Percentiles rank a stretch among this genome's conserved stretches.
phyloP scores from a whole-genome alignment of 2,888 invertebrate genomes.

The Nephrocerus scutellatus region DNA sequence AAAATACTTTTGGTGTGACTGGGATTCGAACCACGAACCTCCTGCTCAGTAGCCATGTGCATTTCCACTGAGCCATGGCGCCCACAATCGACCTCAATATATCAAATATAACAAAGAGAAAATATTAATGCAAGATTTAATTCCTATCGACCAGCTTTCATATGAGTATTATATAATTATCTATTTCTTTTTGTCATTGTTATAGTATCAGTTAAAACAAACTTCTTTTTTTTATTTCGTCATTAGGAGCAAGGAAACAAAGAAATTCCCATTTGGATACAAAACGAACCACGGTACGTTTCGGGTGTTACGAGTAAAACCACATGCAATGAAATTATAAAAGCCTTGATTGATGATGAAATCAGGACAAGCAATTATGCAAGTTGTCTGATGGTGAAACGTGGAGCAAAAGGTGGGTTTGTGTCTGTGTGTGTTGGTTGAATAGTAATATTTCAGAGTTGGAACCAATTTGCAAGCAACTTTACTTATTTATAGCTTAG shows the following conservation, averaged over 20 bases:
- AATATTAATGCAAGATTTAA: no score
- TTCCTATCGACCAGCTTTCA: no score
- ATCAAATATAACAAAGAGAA: no score
- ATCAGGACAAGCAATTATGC: no score
- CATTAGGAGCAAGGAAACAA: conserved; percentile 36
- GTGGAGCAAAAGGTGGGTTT: conserved; percentile 15
- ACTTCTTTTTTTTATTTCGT: conserved; percentile 4
- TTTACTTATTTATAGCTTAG: no score
- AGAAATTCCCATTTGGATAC: conserved; percentile 45
- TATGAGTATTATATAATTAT: not conserved
- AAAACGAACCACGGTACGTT: conserved; percentile 40
- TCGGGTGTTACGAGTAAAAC: conserved; percentile 44
- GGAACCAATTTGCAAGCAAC: not conserved
- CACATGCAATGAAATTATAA: conserved; percentile 46
- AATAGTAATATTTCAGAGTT: conserved; percentile 1
- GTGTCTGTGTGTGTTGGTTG: conserved; percentile 9
- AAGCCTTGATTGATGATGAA: conserved; percentile 46
- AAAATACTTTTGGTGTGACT: no score
- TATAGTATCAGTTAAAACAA: not conserved
- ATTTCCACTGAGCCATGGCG: no score
- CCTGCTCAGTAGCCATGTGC: no score
- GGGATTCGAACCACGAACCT: no score
- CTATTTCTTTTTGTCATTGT: conserved; percentile 1
- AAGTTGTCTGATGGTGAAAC: conserved; percentile 16
- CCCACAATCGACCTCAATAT: no score